Percentiles rank a stretch among this genome's conserved stretches.
phyloP scores from a whole-genome alignment of 1,140 invertebrate genomes.

The Homarus americanus region DNA sequence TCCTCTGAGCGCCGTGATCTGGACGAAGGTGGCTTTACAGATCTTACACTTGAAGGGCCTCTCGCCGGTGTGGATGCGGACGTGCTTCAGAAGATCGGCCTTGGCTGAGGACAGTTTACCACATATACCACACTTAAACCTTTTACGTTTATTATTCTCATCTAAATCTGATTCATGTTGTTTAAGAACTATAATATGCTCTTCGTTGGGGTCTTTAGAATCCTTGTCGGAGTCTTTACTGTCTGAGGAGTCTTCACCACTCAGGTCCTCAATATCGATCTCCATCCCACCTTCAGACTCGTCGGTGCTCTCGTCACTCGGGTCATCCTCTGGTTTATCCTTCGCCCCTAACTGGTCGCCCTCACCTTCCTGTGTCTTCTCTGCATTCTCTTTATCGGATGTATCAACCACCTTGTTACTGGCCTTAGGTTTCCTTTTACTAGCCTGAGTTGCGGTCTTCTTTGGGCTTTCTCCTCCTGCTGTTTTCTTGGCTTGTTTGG shows the following conservation, averaged over 20 bases:
- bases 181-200: slow-evolving; percentile 51
- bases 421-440: neutral
- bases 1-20: slow-evolving; percentile 84
- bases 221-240: neutral
- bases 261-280: slow-evolving; percentile 34
- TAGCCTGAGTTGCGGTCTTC: neutral
- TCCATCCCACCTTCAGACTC: slow-evolving; percentile 52
- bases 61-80: slow-evolving; percentile 75
- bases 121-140: slow-evolving; percentile 70
- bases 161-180: neutral
- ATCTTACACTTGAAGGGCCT: slow-evolving; percentile 82
- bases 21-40: slow-evolving; percentile 84
- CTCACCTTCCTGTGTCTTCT: neutral
- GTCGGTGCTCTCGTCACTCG: slow-evolving; percentile 8
- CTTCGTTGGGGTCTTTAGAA: slow-evolving; percentile 30
- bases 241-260: slow-evolving; percentile 10
- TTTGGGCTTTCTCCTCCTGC: neutral
- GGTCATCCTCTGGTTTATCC: neutral
- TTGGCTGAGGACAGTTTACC: slow-evolving; percentile 67
- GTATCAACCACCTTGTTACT: slow-evolving; percentile 12
- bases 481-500: neutral
- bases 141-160: slow-evolving; percentile 43
- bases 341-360: neutral
- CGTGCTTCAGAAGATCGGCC: slow-evolving; percentile 73
- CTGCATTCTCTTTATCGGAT: slow-evolving; percentile 28